Conservation (phyloP, 2,888 invertebrate species). For the Synanthedon formicaeformis region DNA sequence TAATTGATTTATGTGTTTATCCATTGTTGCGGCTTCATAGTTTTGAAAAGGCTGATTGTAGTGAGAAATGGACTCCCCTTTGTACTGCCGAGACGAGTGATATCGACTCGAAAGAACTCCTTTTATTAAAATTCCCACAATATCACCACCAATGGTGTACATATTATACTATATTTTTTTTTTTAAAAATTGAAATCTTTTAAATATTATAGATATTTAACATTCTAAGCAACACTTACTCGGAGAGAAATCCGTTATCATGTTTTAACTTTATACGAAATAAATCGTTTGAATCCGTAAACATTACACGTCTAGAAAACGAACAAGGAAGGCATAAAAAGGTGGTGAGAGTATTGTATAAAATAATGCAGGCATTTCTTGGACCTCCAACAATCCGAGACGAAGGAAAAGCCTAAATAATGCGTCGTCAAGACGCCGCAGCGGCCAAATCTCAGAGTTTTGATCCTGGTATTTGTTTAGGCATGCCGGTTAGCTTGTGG, state of each 20-base stretch:
- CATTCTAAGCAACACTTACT: too few species aligned
- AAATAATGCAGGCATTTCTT: neutral
- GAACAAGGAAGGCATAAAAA: neutral
- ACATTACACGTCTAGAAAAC: neutral
- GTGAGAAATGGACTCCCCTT: neutral
- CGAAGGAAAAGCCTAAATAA: constrained; percentile 4
- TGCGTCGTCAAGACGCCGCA: constrained; percentile 1
- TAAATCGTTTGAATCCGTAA: neutral
- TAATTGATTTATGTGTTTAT: constrained; percentile 3
- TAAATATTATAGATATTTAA: too few species aligned
- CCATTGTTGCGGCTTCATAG: constrained; percentile 2
- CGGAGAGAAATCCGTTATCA: too few species aligned
- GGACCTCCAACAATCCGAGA: neutral
- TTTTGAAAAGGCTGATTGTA: constrained; percentile 1
- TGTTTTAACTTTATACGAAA: too few species aligned
- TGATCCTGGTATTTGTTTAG: neutral
- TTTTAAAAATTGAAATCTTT: too few species aligned
- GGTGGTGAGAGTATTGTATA: neutral
- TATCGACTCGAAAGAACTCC: neutral
- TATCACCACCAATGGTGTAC: neutral
- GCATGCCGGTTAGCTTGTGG: neutral
- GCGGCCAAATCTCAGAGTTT: constrained; percentile 12
- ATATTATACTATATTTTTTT: too few species aligned
- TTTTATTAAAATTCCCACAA: neutral
- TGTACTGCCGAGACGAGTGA: neutral